Base-by-base conservation (phyloP, 2,113 vertebrate genomes). In the Menura novaehollandiae region DNA sequence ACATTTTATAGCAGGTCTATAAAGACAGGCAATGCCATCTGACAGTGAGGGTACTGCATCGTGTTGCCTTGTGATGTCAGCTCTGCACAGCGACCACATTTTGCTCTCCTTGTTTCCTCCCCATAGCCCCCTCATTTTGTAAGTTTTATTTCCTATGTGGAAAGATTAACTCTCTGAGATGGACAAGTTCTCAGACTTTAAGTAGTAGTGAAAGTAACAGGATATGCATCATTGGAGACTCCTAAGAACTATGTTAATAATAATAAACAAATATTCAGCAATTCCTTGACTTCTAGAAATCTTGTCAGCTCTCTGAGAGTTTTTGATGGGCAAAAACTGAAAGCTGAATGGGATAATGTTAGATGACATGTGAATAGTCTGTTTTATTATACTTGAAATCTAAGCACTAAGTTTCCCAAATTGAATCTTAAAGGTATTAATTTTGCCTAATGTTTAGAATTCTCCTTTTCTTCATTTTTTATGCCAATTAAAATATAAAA, bases 101-200 rank as follows among this genome's bases (percentile, higher is more conserved):
- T 74, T 8, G 1, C 23, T 74, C 76, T 44, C 8, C 7, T 76
- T 73, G 10, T 49, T 89, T 66, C 7, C 4, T 47, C 8, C 8
- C 1, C 1, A 7, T 1, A 63, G 5, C 9, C 6, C 2, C 10
- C 16, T 23, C 28, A 33, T 8, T 86, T 53, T 18, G 2, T 13
- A 17, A 11, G 5, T 6, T 66, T 77, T 62, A 17, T 30, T 66
- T 72, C 46, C 22, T 33, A 3, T 15, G 13, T 30, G 32, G 33
- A 62, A 77, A 43, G 23, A 80, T 17, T 49, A 79, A 55, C 3
- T n/a, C 9, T 51, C 51, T 51, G 24, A 69, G 27, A 60, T 13
- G 9, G 35, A 28, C 3, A 59, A 59, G 37, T 22, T 81, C 28
- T 67, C 59, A 77, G 6, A 47, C 32, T 67, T 32, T 30, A 58